Conservation (phyloP, 2,113 vertebrate genomes). For the Odocoileus virginianus region DNA sequence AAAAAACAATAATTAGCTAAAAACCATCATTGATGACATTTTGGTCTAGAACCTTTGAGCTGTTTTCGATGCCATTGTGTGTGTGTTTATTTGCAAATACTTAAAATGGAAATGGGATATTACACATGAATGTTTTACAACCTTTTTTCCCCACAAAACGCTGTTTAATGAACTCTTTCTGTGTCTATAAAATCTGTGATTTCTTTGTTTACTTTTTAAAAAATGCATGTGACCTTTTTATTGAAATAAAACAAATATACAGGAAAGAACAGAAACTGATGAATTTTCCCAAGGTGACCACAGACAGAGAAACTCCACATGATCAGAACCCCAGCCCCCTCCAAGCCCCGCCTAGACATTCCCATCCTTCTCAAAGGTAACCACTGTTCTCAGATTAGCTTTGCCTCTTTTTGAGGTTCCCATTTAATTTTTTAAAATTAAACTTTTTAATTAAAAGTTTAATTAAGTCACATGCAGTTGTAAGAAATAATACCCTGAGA, state of each 20-base stretch:
- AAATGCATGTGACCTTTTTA: not conserved
- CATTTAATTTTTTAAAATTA: not conserved
- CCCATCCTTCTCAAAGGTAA: too few species aligned
- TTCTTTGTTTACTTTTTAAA: not conserved
- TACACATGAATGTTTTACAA: too few species aligned
- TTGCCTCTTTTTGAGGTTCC: not conserved
- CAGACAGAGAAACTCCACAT: not conserved
- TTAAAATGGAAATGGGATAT: not conserved
- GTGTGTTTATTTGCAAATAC: not conserved
- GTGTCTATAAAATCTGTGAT: not conserved
- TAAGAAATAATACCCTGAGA: not conserved
- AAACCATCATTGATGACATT: not conserved
- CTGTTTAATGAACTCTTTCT: not conserved
- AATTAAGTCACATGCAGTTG: not conserved
- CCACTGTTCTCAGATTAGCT: not conserved
- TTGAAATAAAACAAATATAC: not conserved
- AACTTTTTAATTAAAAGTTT: not conserved
- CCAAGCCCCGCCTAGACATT: not conserved
- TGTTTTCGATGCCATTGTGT: not conserved
- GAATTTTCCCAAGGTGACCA: not conserved
- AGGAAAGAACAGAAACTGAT: not conserved
- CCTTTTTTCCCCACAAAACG: not conserved
- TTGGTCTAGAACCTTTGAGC: not conserved
- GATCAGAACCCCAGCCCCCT: not conserved
- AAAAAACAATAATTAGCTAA: not conserved